Percentiles rank a stretch among this genome's conserved stretches.
These are phyloP conservation scores for Cynopterus brachyotis DNA, from an alignment of 2,113 vertebrate genomes.

Conservation along the genomic window DNA sequence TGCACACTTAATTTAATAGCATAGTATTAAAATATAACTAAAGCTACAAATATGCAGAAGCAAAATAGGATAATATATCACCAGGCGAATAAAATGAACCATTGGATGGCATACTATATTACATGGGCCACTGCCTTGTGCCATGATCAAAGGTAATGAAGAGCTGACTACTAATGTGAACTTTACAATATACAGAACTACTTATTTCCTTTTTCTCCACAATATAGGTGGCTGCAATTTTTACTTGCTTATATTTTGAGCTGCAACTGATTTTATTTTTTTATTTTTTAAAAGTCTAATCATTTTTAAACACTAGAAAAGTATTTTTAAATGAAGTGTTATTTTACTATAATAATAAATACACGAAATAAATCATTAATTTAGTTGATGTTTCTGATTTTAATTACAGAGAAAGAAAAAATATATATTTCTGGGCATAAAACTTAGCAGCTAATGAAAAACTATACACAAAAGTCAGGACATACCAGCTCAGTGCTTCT, in stretches of 20 bases:
- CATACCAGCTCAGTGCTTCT: neutral
- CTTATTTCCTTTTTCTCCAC: neutral
- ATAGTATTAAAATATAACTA: conserved; percentile 9
- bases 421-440: neutral
- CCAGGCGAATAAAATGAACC: neutral
- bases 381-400: neutral
- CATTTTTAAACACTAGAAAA: neutral
- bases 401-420: neutral
- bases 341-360: neutral
- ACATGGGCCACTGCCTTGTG: neutral
- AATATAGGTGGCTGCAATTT: neutral
- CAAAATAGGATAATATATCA: neutral
- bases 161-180: neutral
- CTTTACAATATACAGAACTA: neutral
- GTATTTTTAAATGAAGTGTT: neutral
- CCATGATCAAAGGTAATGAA: neutral
- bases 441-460: neutral
- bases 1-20: neutral
- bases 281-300: neutral
- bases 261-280: neutral
- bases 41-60: neutral
- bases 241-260: neutral
- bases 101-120: neutral
- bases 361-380: neutral
- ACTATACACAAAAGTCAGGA: neutral